phyloP scores from a whole-genome alignment of 2,113 vertebrate species.

The Anguilla japonica region DNA sequence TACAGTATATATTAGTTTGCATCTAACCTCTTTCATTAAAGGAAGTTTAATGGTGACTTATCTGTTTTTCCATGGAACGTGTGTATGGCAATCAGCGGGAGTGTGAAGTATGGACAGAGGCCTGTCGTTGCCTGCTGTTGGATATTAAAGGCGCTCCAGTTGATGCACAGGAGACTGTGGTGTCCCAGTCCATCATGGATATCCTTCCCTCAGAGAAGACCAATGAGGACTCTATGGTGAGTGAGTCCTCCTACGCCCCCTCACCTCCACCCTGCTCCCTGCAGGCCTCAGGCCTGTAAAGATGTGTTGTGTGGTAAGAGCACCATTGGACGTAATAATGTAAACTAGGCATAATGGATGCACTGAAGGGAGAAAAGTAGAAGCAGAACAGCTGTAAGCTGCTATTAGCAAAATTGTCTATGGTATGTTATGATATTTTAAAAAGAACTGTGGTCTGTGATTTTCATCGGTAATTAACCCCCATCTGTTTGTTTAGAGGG shows the following conservation, averaged over 20 bases:
- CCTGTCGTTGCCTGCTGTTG: constrained; percentile 69
- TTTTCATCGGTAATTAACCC: neutral
- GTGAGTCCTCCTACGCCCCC: neutral
- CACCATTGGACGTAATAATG: no score
- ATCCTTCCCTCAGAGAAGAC: constrained; percentile 27
- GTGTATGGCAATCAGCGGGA: constrained; percentile 64
- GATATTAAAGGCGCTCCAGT: constrained; percentile 56
- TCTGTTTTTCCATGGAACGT: constrained; percentile 10
- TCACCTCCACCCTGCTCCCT: neutral
- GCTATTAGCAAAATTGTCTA: neutral
- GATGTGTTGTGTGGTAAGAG: no score
- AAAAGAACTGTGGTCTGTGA: neutral
- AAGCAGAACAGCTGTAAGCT: neutral
- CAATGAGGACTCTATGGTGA: constrained; percentile 41
- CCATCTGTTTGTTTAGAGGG: constrained; percentile 37
- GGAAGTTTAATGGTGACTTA: neutral
- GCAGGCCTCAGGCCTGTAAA: neutral
- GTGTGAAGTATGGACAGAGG: constrained; percentile 74
- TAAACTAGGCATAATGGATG: no score
- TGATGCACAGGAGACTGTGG: constrained; percentile 49
- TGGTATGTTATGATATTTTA: neutral
- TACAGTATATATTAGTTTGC: neutral
- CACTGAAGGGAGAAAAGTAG: no score
- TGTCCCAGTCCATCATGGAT: constrained; percentile 46
- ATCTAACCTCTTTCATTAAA: neutral